phyloP scores from a whole-genome alignment of 2,888 invertebrate genomes.

The Shargacucullia verbasci region DNA sequence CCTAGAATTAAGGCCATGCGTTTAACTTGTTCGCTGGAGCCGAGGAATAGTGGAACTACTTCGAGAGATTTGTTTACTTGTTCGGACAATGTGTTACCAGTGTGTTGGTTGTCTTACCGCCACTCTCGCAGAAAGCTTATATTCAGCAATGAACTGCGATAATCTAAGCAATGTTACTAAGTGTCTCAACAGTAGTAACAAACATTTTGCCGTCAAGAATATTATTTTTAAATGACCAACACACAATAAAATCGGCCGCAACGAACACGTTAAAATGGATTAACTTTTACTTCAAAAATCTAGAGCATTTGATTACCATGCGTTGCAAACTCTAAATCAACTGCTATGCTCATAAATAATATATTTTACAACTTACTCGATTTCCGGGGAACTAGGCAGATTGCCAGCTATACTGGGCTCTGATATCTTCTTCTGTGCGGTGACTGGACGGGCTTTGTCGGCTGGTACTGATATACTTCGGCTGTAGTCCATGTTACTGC shows the following conservation, averaged over 20 bases:
- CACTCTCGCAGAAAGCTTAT: no score
- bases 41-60: neutral
- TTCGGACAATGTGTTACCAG: no score
- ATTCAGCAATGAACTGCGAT: no score
- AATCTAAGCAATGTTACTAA: no score
- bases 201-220: no score
- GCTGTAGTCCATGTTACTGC: constrained; percentile 92
- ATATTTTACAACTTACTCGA: constrained; percentile 89
- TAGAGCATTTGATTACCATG: constrained; percentile 59
- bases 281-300: constrained; percentile 44
- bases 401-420: constrained; percentile 89
- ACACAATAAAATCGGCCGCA: constrained; percentile 12
- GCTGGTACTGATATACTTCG: constrained; percentile 96
- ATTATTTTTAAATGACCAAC: no score
- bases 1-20: constrained; percentile 38
- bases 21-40: constrained; percentile 25
- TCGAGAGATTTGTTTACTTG: no score
- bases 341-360: constrained; percentile 45
- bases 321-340: constrained; percentile 58
- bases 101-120: no score
- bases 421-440: constrained; percentile 84
- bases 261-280: constrained; percentile 39
- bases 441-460: constrained; percentile 89
- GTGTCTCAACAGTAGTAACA: no score
- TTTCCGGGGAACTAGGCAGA: constrained; percentile 91